phyloP scores from a whole-genome alignment of 2,888 invertebrate genomes.

The Tolmerus cingulatus region DNA sequence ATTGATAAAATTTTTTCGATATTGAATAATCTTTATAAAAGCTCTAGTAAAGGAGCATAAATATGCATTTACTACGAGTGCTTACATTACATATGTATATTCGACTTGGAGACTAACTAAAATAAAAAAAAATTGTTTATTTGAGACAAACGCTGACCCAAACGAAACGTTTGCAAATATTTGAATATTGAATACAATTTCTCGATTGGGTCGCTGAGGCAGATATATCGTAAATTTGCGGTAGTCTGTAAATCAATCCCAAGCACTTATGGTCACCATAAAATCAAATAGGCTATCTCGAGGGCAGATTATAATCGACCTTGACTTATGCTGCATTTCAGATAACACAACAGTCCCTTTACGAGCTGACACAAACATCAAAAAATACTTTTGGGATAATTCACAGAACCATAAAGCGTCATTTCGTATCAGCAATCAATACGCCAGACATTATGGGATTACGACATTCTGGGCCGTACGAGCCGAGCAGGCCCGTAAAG shows the following conservation, averaged over 20 bases:
- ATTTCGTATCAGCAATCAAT: slow-evolving; percentile 30
- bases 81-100: not conserved
- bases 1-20: not conserved
- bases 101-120: not conserved
- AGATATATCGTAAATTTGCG: not conserved
- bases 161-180: slow-evolving; percentile 6
- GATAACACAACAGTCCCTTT: slow-evolving; percentile 16
- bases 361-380: slow-evolving; percentile 24
- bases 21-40: not conserved
- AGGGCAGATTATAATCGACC: slow-evolving; percentile 16
- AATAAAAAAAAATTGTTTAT: not conserved
- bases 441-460: slow-evolving; percentile 18
- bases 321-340: slow-evolving; percentile 27
- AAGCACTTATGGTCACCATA: slow-evolving; percentile 14
- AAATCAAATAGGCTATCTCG: slow-evolving; percentile 7
- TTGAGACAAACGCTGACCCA: not conserved
- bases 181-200: not conserved
- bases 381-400: slow-evolving; percentile 16
- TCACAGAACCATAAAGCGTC: slow-evolving; percentile 18
- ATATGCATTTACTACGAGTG: not conserved
- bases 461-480: not conserved
- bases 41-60: not conserved
- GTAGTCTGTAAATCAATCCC: slow-evolving; percentile 11
- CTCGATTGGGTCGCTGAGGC: not conserved
- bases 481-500: not conserved